Evolutionary conservation across 2,113 vertebrate genomes (phyloP).

Genomic region (Cyprinodon brontotheroides): DNA sequence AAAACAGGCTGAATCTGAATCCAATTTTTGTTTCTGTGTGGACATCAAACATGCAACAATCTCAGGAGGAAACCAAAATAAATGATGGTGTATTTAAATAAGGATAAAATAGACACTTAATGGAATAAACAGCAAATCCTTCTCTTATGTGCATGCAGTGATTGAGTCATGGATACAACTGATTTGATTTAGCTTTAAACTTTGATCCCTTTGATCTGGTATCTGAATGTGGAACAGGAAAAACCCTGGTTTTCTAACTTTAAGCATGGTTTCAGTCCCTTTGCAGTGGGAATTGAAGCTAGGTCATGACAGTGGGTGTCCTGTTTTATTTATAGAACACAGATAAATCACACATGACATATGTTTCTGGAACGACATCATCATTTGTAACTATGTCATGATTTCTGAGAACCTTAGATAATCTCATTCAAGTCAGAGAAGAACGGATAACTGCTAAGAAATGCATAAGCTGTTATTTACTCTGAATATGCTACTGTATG

Average conservation of each 20-base stretch:
- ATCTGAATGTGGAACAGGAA: not conserved
- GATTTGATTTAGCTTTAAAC: not conserved
- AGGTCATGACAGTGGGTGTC: not conserved
- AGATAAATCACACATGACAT: not conserved
- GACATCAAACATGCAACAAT: too few species aligned
- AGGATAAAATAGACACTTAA: too few species aligned
- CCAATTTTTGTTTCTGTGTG: too few species aligned
- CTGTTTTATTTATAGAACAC: conserved; percentile 1
- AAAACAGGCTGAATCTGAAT: too few species aligned
- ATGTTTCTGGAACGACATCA: not conserved
- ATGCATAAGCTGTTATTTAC: not conserved
- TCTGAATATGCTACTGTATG: not conserved
- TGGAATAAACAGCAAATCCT: too few species aligned
- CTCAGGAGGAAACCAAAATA: too few species aligned
- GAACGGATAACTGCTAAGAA: not conserved
- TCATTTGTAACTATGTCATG: not conserved
- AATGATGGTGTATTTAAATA: too few species aligned
- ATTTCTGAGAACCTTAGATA: not conserved
- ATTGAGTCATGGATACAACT: not conserved
- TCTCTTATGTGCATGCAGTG: not conserved
- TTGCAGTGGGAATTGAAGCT: not conserved
- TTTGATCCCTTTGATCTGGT: not conserved
- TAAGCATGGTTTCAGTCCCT: not conserved
- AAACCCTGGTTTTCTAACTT: not conserved
- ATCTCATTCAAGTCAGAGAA: not conserved